Conservation (phyloP, 2,797 vertebrate species). For the Stomatorhinus walkeri region DNA sequence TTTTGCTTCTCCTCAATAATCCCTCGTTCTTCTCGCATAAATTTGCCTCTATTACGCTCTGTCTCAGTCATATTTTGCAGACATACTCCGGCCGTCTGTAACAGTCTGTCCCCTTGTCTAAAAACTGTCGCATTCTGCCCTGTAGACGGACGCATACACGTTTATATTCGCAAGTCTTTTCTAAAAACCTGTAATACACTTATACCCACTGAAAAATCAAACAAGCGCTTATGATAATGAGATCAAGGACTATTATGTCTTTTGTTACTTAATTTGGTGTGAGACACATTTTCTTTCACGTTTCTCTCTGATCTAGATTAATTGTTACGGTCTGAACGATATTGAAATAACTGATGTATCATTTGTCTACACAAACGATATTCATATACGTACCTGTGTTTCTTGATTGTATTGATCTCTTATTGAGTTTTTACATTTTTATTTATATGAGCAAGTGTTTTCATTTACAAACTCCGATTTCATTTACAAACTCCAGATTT, state of each 20-base stretch:
- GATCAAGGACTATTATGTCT: background rate
- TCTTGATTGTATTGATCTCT: background rate
- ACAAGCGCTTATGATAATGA: background rate
- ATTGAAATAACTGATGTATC: background rate
- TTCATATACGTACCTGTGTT: background rate
- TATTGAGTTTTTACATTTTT: conserved; percentile 10
- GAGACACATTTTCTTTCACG: background rate
- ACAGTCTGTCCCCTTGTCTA: background rate
- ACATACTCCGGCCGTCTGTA: background rate
- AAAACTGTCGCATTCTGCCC: background rate
- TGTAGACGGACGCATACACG: background rate
- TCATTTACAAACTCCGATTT: too few species aligned
- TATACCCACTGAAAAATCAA: background rate
- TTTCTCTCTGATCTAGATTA: background rate
- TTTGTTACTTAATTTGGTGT: background rate
- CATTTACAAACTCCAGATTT: background rate
- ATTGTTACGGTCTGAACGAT: background rate
- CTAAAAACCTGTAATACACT: background rate
- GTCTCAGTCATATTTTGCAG: background rate
- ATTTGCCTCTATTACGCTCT: conserved; percentile 18
- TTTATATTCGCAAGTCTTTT: background rate
- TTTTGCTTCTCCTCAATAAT: background rate
- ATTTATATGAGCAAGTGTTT: background rate
- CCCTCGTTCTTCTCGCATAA: background rate
- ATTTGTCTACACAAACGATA: background rate